These are phyloP conservation scores for Aspidapion aeneum DNA, from an alignment of 2,888 invertebrate species.

Conservation along the genomic window DNA sequence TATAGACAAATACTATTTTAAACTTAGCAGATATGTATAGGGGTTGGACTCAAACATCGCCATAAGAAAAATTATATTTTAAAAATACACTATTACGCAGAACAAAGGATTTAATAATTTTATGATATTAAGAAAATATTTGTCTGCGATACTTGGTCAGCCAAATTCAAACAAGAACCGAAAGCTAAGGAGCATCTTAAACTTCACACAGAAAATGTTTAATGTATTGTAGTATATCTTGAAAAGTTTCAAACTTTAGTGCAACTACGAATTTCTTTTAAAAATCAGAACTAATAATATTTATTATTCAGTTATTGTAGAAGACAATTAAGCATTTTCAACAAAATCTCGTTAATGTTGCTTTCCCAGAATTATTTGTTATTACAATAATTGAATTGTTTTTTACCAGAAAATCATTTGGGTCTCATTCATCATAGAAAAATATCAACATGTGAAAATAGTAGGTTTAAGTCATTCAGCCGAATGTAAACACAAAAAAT, in stretches of 20 bases:
- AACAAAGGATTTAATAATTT: neutral
- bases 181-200: constrained; percentile 38
- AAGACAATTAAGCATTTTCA: constrained; percentile 34
- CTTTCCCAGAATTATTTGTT: constrained; percentile 49
- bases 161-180: constrained; percentile 32
- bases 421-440: constrained; percentile 35
- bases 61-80: neutral
- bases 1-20: neutral
- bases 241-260: constrained; percentile 40
- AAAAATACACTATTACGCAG: neutral
- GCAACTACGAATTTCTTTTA: constrained; percentile 38
- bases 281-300: constrained; percentile 36
- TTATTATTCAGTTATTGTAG: constrained; percentile 42
- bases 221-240: constrained; percentile 41
- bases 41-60: neutral
- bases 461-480: constrained; percentile 47
- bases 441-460: constrained; percentile 43
- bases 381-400: constrained; percentile 53
- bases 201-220: constrained; percentile 44
- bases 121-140: constrained; percentile 31
- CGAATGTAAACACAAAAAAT: constrained; percentile 39
- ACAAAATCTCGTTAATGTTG: constrained; percentile 26
- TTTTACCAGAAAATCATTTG: constrained; percentile 51
- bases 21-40: neutral
- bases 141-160: constrained; percentile 36